Conservation (phyloP, 2,888 invertebrate species). For the Zelleria hepariella region DNA sequence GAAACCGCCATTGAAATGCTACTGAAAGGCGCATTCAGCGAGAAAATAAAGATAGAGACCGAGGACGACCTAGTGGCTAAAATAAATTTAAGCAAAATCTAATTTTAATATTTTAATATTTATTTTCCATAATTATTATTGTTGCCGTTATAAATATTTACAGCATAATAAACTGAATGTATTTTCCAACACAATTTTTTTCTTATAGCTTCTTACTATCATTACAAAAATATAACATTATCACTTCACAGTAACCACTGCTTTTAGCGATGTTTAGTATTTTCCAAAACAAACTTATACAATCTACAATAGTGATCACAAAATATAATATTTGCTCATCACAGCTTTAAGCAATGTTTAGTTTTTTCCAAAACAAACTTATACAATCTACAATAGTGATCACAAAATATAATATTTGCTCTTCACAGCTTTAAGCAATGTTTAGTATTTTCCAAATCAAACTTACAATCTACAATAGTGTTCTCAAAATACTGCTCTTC, state of each 20-base stretch:
- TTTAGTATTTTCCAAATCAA: background rate
- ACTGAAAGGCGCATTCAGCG: conserved; percentile 67
- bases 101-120: conserved; percentile 10
- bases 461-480: background rate
- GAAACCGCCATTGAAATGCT: conserved; percentile 73
- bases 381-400: background rate
- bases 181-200: background rate
- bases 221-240: no score
- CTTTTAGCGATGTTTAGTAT: no score
- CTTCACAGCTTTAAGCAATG: background rate
- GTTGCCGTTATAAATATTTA: conserved; percentile 18
- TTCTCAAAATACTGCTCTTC: no score
- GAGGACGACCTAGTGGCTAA: conserved; percentile 58
- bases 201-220: background rate
- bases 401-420: background rate
- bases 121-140: conserved; percentile 20
- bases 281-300: no score
- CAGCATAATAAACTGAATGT: background rate
- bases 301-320: background rate
- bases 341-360: no score
- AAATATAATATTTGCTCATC: no score
- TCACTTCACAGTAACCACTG: no score
- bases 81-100: conserved; percentile 45
- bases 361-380: no score
- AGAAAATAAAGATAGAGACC: conserved; percentile 64